These are phyloP conservation scores for Todus mexicanus DNA, from an alignment of 2,797 vertebrate genomes.

Conservation along the genomic window DNA sequence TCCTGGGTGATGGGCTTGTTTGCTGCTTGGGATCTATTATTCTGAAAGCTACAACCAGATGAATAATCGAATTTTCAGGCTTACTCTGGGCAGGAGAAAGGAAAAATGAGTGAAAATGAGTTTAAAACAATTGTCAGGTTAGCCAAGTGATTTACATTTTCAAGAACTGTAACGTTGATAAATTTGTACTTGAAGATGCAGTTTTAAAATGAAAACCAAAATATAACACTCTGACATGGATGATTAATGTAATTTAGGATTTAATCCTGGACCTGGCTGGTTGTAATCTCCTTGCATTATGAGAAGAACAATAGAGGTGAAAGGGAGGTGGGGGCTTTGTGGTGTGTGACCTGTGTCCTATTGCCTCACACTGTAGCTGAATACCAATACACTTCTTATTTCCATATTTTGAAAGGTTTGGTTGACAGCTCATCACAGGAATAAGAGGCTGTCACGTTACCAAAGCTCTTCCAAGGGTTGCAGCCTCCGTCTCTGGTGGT, in stretches of 20 bases:
- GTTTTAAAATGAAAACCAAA: not conserved
- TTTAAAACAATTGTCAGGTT: not conserved
- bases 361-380: not conserved
- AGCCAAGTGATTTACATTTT: not conserved
- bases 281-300: not conserved
- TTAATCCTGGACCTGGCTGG: not conserved
- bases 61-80: not conserved
- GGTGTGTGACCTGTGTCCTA: not conserved
- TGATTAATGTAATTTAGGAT: not conserved
- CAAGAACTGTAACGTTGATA: not conserved
- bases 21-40: not conserved
- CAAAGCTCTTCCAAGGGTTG: not conserved
- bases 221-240: not conserved
- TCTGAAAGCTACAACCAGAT: not conserved
- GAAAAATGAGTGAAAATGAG: not conserved
- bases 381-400: not conserved
- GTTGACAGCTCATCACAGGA: not conserved
- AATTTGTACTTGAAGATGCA: not conserved
- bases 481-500: not conserved
- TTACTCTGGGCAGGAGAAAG: not conserved
- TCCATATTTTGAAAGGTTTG: not conserved
- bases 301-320: not conserved
- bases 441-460: not conserved
- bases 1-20: not conserved
- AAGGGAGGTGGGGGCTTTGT: not conserved